Evolutionary conservation across 2,797 vertebrate genomes (phyloP).

Genomic region (Falco cherrug): DNA sequence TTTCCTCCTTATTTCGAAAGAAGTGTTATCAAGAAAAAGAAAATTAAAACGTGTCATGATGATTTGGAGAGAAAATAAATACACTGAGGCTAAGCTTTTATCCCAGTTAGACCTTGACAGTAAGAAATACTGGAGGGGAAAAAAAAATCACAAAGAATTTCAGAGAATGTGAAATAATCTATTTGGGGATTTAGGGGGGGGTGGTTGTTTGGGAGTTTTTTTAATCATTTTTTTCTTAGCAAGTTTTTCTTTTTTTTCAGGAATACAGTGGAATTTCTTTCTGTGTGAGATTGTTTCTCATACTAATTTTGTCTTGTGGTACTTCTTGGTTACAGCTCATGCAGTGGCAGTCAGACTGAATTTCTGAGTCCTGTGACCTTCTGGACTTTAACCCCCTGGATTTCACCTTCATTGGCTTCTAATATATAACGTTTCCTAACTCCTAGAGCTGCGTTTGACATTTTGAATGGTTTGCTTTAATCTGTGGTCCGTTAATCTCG

Average conservation of each 20-base stretch:
- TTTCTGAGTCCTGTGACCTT: not conserved
- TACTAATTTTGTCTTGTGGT: not conserved
- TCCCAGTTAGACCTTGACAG: not conserved
- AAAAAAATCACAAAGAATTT: not conserved
- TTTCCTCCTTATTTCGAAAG: not conserved
- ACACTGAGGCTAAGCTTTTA: not conserved
- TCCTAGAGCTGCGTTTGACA: not conserved
- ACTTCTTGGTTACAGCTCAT: not conserved
- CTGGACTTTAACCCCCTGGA: not conserved
- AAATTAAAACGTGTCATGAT: slow-evolving; percentile 2
- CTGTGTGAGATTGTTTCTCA: not conserved
- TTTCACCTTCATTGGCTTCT: not conserved
- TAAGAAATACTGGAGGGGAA: not conserved
- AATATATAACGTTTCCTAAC: not conserved
- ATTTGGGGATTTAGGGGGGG: no score
- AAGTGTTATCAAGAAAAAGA: slow-evolving; percentile 2
- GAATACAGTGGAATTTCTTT: not conserved
- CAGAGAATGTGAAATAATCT: not conserved
- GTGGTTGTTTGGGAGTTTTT: not conserved
- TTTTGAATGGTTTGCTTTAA: not conserved
- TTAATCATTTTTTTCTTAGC: not conserved
- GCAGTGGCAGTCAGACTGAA: not conserved
- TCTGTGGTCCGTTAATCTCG: not conserved
- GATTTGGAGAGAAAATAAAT: not conserved
- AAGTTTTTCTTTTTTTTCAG: not conserved